These are phyloP conservation scores for Hyphantria cunea DNA, from an alignment of 1,140 invertebrate genomes.

Conservation along the genomic window DNA sequence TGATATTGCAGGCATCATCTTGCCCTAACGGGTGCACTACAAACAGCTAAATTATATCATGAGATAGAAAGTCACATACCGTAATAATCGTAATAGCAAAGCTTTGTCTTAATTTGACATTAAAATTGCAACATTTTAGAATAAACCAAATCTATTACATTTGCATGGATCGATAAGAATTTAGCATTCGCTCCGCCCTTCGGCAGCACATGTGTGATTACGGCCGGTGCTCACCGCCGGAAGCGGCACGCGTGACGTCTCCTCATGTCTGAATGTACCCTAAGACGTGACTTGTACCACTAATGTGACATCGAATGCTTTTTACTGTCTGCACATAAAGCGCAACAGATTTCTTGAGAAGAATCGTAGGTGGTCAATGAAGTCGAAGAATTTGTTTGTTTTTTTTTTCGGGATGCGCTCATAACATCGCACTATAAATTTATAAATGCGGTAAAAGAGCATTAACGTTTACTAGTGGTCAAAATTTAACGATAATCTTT, in stretches of 20 bases:
- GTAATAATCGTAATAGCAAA: background rate
- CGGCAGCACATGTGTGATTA: constrained; percentile 32
- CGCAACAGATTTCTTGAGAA: constrained; percentile 7
- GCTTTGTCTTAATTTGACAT: constrained; percentile 3
- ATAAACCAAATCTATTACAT: constrained; percentile 30
- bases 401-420: background rate
- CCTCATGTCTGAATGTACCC: constrained; percentile 44
- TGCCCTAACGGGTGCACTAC: too few species aligned
- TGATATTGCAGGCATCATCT: background rate
- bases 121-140: too few species aligned
- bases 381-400: too few species aligned
- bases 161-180: constrained; percentile 45
- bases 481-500: too few species aligned
- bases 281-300: constrained; percentile 50
- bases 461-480: too few species aligned
- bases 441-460: background rate
- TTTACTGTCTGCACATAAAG: constrained; percentile 16
- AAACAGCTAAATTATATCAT: too few species aligned
- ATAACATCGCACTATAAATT: constrained; percentile 4
- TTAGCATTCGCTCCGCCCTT: constrained; percentile 47
- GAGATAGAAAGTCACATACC: background rate
- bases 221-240: constrained; percentile 43
- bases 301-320: constrained; percentile 36
- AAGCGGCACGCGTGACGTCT: constrained; percentile 66
- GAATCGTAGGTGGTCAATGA: constrained; percentile 11